Base-by-base conservation (phyloP, 2,797 vertebrate genomes). In the Sebastes matsubarae region DNA sequence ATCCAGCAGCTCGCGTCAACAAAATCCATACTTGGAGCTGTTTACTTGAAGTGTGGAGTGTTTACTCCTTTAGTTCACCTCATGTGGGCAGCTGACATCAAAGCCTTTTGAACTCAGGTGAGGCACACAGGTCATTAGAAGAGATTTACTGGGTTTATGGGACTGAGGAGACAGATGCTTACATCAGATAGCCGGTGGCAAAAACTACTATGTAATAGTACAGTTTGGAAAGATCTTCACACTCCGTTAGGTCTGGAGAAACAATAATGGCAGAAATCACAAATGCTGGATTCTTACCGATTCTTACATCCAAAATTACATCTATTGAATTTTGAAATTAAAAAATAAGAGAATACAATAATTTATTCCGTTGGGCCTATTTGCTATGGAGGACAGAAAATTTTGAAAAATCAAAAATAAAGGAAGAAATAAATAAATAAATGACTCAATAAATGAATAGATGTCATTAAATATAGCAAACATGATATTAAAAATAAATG, bases 11-110 rank as follows among this genome's bases (percentile, higher is more conserved):
- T 42, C 59, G n/a, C 11, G 1, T 38, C 58, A 54, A 61, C 59
- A 57, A 75, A 75, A 87, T 81, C 82, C 27, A 83, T 74, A 83
- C 69, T 79, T 42, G 46, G 72, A 68, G 80, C 60, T 64, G 66
- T 82, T 57, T 68, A 60, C 63, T 67, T 27, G 18, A 68, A 75
- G 81, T 68, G 36, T 68, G 30, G 8, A 36, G 46, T 83, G 78
- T 87, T 84, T 75, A 54, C 65, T 74, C 14, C 52, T 34, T 54
- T 20, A 29, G 20, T 57, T 80, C 55, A 25, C 73, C 74, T 83
- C 65, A 50, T 66, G 59, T 63, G 54, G 68, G 65, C 78, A 50
- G 73, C 50, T 14, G 13, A 65, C 64, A 77, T 87, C 66, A 82
- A 83, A 83, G 73, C 11, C 61, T 36, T 67, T 74, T 75, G 73